Percentiles rank a stretch among this genome's conserved stretches.
Conservation (phyloP, 2,113 vertebrate genomes). For the Antidorcas marsupialis region DNA sequence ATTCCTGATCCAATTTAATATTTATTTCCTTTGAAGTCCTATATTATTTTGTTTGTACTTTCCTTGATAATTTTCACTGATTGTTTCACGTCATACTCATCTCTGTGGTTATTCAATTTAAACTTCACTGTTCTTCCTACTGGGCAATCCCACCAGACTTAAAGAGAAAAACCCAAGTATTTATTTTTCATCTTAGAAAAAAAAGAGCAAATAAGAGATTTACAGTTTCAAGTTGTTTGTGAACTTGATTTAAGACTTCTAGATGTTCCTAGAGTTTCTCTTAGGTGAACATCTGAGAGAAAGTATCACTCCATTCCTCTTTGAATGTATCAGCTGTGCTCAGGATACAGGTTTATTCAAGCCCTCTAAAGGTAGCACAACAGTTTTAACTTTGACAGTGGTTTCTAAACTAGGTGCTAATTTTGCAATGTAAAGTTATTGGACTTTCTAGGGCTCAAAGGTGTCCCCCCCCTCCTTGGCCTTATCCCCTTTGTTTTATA, state of each 20-base stretch:
- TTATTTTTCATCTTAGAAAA: neutral
- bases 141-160: neutral
- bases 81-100: neutral
- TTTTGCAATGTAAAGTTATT: neutral
- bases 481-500: neutral
- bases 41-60: neutral
- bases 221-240: neutral
- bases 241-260: neutral
- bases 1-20: conserved; percentile 13
- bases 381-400: neutral
- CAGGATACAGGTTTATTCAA: neutral
- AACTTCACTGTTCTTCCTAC: neutral
- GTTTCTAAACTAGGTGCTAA: neutral
- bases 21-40: neutral
- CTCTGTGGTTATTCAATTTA: neutral
- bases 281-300: neutral
- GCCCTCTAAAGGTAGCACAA: neutral
- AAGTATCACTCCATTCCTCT: neutral
- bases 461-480: neutral
- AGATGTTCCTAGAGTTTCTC: neutral
- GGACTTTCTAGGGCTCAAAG: neutral
- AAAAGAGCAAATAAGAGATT: neutral
- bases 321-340: neutral
- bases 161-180: neutral
- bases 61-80: conserved; percentile 7